Conservation (phyloP, 2,888 invertebrate species). For the Pinctada fucata region DNA sequence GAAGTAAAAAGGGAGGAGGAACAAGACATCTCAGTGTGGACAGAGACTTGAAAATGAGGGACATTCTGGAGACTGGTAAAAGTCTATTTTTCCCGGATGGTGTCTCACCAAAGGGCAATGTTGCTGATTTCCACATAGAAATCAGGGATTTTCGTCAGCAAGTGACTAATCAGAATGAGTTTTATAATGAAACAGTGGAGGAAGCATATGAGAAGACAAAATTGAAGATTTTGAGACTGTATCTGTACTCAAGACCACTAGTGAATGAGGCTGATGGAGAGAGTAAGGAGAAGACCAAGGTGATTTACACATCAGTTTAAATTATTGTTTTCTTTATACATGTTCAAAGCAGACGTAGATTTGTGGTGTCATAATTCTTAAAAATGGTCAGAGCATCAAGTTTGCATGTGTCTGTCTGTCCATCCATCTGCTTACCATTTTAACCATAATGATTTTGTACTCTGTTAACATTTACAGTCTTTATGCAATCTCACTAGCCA, state of each 20-base stretch:
- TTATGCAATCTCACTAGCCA: no score
- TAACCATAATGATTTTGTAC: no score
- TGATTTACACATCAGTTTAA: no score
- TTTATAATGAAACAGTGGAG: slow-evolving; percentile 11
- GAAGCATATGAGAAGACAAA: slow-evolving; percentile 25
- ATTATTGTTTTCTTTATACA: no score
- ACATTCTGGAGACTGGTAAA: slow-evolving; percentile 1
- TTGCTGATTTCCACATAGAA: slow-evolving; percentile 10
- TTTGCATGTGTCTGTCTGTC: no score
- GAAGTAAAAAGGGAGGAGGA: slow-evolving; percentile 25
- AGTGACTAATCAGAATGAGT: slow-evolving; percentile 6
- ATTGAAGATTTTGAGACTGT: slow-evolving; percentile 21
- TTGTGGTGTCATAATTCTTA: no score
- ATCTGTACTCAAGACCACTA: slow-evolving; percentile 22
- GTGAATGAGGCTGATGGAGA: no score
- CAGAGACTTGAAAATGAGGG: slow-evolving; percentile 15
- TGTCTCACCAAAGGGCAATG: slow-evolving; percentile 6
- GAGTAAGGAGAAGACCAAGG: no score
- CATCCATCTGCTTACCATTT: no score
- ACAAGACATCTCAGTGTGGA: slow-evolving; percentile 8
- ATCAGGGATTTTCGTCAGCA: slow-evolving; percentile 21
- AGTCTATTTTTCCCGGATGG: slow-evolving; percentile 27
- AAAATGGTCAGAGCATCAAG: no score
- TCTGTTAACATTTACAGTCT: no score
- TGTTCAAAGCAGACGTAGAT: no score